These are phyloP conservation scores for Mus musculus DNA, from an alignment of 2,113 vertebrate species.

Conservation along the genomic window GRCm39 chr9:34581001-34581500, in stretches of 20 bases:
- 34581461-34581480: background rate
- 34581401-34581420: background rate
- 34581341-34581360: background rate
- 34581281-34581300: background rate
- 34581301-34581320: background rate
- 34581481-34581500: background rate
- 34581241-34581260: background rate
- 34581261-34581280: background rate
- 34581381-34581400: background rate
- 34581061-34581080: constrained; percentile 85
- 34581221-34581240: constrained; percentile 4
- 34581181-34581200: constrained; percentile 50
- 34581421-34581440: background rate
- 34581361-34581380: background rate
- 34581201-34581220: background rate
- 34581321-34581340: background rate
- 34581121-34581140: constrained; percentile 12
- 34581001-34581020: constrained; percentile 86
- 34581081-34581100: constrained; percentile 41
- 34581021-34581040: constrained; percentile 81
- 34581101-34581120: constrained; percentile 72
- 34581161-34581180: constrained; percentile 25
- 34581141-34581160: constrained; percentile 67
- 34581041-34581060: constrained; percentile 78
- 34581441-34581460: background rate